Conservation (phyloP, 2,113 vertebrate genomes). For the Cygnus buccinator region DNA sequence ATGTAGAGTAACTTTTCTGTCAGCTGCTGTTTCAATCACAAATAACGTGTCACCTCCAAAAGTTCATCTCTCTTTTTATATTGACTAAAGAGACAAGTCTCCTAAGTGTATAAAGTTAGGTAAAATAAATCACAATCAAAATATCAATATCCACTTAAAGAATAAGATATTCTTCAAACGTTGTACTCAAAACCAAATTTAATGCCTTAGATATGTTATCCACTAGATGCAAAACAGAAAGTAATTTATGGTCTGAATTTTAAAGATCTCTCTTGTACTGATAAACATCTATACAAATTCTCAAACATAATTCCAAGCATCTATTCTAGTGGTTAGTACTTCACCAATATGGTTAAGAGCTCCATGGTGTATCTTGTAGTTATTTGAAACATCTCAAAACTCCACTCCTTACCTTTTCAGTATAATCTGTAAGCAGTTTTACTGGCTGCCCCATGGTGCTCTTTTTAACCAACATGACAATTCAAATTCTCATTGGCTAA, state of each 20-base stretch:
- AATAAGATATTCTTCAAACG: neutral
- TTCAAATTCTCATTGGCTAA: conserved; percentile 46
- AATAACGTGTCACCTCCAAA: neutral
- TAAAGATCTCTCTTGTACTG: neutral
- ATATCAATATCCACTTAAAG: neutral
- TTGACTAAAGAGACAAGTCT: neutral
- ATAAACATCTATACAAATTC: neutral
- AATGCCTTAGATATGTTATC: neutral
- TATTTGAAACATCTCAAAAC: neutral
- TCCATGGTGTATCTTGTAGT: neutral
- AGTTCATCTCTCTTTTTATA: neutral
- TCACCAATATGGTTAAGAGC: neutral
- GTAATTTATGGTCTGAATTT: neutral
- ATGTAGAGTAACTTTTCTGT: neutral
- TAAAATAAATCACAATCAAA: neutral
- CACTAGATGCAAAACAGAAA: neutral
- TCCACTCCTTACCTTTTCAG: neutral
- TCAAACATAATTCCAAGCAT: neutral
- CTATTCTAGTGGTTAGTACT: neutral
- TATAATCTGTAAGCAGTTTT: neutral
- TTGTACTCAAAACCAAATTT: neutral
- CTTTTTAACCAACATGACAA: conserved; percentile 41
- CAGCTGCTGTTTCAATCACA: conserved; percentile 6
- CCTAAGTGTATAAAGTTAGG: neutral
- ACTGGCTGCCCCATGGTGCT: neutral